These are phyloP conservation scores for Lasaia peninsularis DNA, from an alignment of 1,140 invertebrate species.

Conservation along the genomic window DNA sequence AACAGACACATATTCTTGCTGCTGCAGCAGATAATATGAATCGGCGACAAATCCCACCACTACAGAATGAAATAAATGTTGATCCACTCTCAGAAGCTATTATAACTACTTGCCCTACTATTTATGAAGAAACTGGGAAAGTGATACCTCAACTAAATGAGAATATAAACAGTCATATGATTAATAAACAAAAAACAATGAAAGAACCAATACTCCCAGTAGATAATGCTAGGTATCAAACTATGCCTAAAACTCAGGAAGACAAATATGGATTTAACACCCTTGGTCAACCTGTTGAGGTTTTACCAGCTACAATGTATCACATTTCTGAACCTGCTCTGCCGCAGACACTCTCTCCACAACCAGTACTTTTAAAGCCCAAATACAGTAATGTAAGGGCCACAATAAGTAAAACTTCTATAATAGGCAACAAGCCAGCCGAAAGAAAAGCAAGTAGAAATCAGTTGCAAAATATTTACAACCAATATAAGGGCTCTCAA, in stretches of 20 bases:
- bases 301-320: slow-evolving; percentile 39
- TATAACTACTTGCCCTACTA: slow-evolving; percentile 22
- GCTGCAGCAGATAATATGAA: slow-evolving; percentile 16
- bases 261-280: slow-evolving; percentile 48
- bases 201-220: slow-evolving; percentile 54
- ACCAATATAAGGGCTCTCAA: slow-evolving; percentile 60
- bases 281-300: slow-evolving; percentile 54
- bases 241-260: slow-evolving; percentile 19
- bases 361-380: slow-evolving; percentile 12
- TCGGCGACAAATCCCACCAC: slow-evolving; percentile 24
- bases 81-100: slow-evolving; percentile 26
- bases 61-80: slow-evolving; percentile 23
- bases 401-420: slow-evolving; percentile 56
- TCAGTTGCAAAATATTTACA: slow-evolving; percentile 61
- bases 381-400: slow-evolving; percentile 47
- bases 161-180: slow-evolving; percentile 12
- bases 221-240: slow-evolving; percentile 35
- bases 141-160: slow-evolving; percentile 4
- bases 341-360: slow-evolving; percentile 59
- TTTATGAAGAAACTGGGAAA: slow-evolving; percentile 25
- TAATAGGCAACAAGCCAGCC: slow-evolving; percentile 36
- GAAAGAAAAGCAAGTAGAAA: slow-evolving; percentile 43
- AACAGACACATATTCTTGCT: slow-evolving; percentile 31
- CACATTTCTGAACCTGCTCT: slow-evolving; percentile 31
- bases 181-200: slow-evolving; percentile 25